Percentiles rank a stretch among this genome's conserved stretches.
These are phyloP conservation scores for Dioctria rufipes DNA, from an alignment of 2,888 invertebrate species.

Conservation along the genomic window DNA sequence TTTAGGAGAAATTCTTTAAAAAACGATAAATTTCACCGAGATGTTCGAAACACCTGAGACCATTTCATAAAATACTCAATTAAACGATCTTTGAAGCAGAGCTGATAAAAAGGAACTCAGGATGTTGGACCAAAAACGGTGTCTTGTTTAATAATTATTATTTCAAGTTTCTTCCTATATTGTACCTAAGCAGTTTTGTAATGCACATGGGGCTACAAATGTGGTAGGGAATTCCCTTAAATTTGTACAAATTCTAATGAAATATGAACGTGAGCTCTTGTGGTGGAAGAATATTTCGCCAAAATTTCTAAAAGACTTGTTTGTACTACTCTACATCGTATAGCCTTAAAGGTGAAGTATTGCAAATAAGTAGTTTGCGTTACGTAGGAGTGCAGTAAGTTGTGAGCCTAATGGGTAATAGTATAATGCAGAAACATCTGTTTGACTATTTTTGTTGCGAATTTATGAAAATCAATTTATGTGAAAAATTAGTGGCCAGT, in stretches of 20 bases:
- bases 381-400: no score
- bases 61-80: conserved; percentile 35
- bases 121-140: neutral
- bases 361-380: no score
- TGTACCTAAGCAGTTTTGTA: no score
- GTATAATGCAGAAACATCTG: no score
- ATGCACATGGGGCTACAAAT: neutral
- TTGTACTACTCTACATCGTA: no score
- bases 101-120: neutral
- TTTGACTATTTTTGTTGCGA: no score
- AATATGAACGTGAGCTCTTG: conserved; percentile 8
- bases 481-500: no score
- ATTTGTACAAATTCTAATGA: conserved; percentile 28
- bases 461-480: no score
- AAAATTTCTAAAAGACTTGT: no score
- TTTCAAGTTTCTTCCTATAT: conserved; percentile 8
- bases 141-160: conserved; percentile 11
- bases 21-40: conserved; percentile 33
- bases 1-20: conserved; percentile 35
- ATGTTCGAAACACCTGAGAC: conserved; percentile 31
- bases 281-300: no score
- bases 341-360: no score
- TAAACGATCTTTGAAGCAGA: conserved; percentile 31
- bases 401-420: no score
- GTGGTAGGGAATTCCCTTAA: neutral